These are phyloP conservation scores for Heliconius sara DNA, from an alignment of 2,888 invertebrate genomes.

Conservation along the genomic window DNA sequence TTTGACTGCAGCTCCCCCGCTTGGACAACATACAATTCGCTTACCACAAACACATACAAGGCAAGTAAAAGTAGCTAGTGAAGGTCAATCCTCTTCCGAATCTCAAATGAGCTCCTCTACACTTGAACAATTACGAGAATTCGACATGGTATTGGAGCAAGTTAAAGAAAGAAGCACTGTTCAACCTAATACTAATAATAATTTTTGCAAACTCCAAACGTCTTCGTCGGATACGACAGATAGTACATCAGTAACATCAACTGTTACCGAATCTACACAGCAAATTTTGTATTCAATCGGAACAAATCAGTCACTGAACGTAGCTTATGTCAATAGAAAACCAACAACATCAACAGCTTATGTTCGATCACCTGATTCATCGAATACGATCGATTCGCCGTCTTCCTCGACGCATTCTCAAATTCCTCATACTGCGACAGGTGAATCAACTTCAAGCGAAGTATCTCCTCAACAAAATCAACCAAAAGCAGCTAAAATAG, in stretches of 20 bases:
- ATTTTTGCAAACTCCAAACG: constrained; percentile 60
- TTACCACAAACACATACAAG: constrained; percentile 68
- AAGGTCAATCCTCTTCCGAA: constrained; percentile 74
- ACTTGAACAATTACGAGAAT: constrained; percentile 90
- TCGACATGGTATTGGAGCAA: constrained; percentile 91
- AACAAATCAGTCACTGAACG: constrained; percentile 68
- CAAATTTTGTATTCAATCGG: constrained; percentile 76
- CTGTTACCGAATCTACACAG: constrained; percentile 62
- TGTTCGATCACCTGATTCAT: constrained; percentile 75
- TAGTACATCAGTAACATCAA: constrained; percentile 56
- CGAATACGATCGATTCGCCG: constrained; percentile 68
- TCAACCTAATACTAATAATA: constrained; percentile 71
- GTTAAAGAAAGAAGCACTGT: constrained; percentile 90
- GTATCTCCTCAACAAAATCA: constrained; percentile 52
- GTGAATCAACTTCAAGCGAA: constrained; percentile 61
- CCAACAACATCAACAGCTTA: constrained; percentile 67
- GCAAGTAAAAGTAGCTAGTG: constrained; percentile 63
- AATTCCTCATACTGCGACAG: constrained; percentile 65
- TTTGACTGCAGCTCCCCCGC: constrained; percentile 76
- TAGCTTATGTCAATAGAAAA: constrained; percentile 76
- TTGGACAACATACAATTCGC: constrained; percentile 75
- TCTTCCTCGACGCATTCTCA: constrained; percentile 67
- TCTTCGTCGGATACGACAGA: constrained; percentile 65
- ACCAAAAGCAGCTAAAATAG: constrained; percentile 64
- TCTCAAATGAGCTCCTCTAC: constrained; percentile 90